Conservation (phyloP, 2,797 vertebrate genomes). For the Myotis pilosus region DNA sequence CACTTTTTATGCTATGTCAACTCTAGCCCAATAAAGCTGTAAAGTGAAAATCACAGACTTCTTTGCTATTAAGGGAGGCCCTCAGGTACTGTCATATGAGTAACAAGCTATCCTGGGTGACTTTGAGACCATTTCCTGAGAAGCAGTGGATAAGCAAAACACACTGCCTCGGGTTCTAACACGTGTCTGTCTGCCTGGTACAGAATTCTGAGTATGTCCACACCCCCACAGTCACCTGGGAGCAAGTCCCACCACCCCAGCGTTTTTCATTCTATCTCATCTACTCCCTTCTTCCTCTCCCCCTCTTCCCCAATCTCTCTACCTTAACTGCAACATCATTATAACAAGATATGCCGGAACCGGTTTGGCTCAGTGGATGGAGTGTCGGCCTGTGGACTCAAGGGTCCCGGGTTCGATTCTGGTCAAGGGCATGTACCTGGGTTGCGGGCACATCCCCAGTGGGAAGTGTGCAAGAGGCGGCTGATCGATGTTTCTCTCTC, state of each 20-base stretch:
- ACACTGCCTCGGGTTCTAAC: background rate
- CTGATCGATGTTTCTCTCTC: too few species aligned
- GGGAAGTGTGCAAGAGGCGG: too few species aligned
- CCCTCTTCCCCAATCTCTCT: background rate
- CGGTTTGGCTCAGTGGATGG: too few species aligned
- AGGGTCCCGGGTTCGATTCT: too few species aligned
- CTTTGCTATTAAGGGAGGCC: background rate
- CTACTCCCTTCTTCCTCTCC: background rate
- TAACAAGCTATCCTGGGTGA: too few species aligned
- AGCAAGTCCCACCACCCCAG: background rate
- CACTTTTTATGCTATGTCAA: background rate
- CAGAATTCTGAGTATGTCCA: background rate
- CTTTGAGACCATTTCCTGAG: background rate
- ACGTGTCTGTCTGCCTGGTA: too few species aligned
- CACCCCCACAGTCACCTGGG: background rate
- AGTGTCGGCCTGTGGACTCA: too few species aligned
- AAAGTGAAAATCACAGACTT: background rate
- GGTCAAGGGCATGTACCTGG: too few species aligned
- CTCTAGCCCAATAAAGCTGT: background rate
- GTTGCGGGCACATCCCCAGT: too few species aligned
- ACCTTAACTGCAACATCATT: background rate
- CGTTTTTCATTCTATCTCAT: background rate
- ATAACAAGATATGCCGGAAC: too few species aligned
- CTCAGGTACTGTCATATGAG: background rate
- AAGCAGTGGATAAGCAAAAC: background rate